phyloP scores from a whole-genome alignment of 2,888 invertebrate species.

The Ctena decussata region DNA sequence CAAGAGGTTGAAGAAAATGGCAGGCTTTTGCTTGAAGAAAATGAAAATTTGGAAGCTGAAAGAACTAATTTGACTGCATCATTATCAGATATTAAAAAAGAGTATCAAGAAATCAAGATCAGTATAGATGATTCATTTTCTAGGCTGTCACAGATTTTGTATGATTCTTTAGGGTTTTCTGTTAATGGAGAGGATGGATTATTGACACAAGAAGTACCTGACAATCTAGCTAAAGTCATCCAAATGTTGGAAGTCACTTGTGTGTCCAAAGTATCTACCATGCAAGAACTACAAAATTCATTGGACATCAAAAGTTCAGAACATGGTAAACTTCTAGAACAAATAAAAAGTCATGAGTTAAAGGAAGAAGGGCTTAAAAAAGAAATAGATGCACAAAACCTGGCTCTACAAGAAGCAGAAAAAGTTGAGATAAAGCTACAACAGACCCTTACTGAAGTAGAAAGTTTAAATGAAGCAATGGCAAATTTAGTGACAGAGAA shows the following conservation, averaged over 20 bases:
- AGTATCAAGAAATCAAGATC: neutral
- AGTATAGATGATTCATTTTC: neutral
- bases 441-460: neutral
- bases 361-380: neutral
- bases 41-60: constrained; percentile 24
- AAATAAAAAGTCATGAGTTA: neutral
- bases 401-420: constrained; percentile 62
- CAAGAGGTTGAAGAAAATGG: constrained; percentile 17
- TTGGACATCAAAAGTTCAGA: neutral
- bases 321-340: neutral
- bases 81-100: neutral
- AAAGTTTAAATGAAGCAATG: constrained; percentile 28
- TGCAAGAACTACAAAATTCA: neutral
- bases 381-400: neutral
- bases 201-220: neutral
- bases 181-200: neutral
- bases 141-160: neutral
- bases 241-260: neutral
- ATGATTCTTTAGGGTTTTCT: neutral
- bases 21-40: constrained; percentile 29
- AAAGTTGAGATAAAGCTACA: constrained; percentile 53
- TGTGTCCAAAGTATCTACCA: neutral
- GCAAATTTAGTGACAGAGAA: constrained; percentile 45
- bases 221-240: too few species aligned
- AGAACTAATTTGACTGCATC: neutral